Base-by-base conservation (phyloP, 2,888 invertebrate genomes). In the Panopea generosa region DNA sequence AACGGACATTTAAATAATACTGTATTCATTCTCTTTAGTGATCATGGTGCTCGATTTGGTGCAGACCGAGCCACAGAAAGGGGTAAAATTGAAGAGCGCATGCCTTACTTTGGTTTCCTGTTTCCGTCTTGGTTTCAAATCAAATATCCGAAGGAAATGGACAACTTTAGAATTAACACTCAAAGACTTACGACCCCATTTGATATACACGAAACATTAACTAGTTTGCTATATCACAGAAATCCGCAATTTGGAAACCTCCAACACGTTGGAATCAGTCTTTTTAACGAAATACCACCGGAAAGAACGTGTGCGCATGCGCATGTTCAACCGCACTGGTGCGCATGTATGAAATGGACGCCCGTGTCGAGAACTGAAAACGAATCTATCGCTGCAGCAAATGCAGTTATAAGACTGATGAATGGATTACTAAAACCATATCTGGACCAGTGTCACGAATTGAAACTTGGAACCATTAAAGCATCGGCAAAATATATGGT, bases 311-410 rank as follows among this genome's bases (percentile, higher is more conserved):
- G 98, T 91, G 94, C 95, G 3, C 95, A 97, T 91, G 98, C 98
- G 0, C 96, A 95, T 65, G 96, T 99, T 71, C 97, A 97, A 90
- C 96, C 98, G 0, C 98, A 99, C 91, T 99, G 98, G 98, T 99
- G 99, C 91, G 96, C 97, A 0, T 99, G 99, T 90, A 94, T 98
- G 0, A 94, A 95, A n/a, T 98, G 98, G 98, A 92, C 94, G 77
- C 93, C 94, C 60, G 93, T 97, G 0, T 92, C 94, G 0, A 72
- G 93, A 0, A 89, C 92, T 0, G 94, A 94, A 47, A 89, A 93
- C 0, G 90, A 94, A 11, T 94, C 94, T 11, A 75, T 90, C 1
- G 93, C 93, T 27, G 94, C 96, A 0, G 96, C 95, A 0, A 50
- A 80, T 24, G 84, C 89, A 2, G 88, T 93, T 9, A 85, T 93